Base-by-base conservation (phyloP, 92 coral and sea anemone species). In the Metridium senile region DNA sequence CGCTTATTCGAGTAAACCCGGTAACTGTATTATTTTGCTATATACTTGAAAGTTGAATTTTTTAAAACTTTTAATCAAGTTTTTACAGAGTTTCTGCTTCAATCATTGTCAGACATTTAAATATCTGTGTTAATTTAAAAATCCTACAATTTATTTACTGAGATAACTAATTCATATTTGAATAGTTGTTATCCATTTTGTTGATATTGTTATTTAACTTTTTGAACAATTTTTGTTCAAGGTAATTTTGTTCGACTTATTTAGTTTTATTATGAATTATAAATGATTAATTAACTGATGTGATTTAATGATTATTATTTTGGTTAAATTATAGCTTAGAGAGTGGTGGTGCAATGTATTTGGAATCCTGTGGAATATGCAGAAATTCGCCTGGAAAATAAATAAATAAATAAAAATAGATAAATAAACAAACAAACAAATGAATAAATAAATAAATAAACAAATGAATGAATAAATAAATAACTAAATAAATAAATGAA, bases 1-100 rank as follows among this genome's bases (percentile, higher is more conserved):
- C 85, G 82, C 82, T 81, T 81, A 81, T 81, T 81, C 85, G 85
- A 81, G 82, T 76, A 76, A 76, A 76, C n/a, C n/a, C n/a, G n/a
- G n/a, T n/a, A n/a, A n/a, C n/a, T n/a, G n/a, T n/a, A n/a, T n/a
- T 45, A 45, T 45, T 45, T 45, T 45, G 52, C 52, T 45, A 45
- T 8, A 8, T 45, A 45, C 17, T n/a, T n/a, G n/a, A n/a, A n/a
- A n/a, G n/a, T n/a, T n/a, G n/a, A n/a, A n/a, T n/a, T n/a, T n/a
- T n/a, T n/a, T n/a, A n/a, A n/a, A n/a, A n/a, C n/a, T n/a, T n/a
- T n/a, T n/a, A n/a, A n/a, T n/a, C n/a, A n/a, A n/a, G n/a, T n/a
- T n/a, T n/a, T n/a, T n/a, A n/a, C n/a, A n/a, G n/a, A n/a, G n/a
- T n/a, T n/a, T n/a, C n/a, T n/a, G n/a, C n/a, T n/a, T n/a, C n/a